These are phyloP conservation scores for Gallinago undulata DNA, from an alignment of 2,113 vertebrate species.

Conservation along the genomic window DNA sequence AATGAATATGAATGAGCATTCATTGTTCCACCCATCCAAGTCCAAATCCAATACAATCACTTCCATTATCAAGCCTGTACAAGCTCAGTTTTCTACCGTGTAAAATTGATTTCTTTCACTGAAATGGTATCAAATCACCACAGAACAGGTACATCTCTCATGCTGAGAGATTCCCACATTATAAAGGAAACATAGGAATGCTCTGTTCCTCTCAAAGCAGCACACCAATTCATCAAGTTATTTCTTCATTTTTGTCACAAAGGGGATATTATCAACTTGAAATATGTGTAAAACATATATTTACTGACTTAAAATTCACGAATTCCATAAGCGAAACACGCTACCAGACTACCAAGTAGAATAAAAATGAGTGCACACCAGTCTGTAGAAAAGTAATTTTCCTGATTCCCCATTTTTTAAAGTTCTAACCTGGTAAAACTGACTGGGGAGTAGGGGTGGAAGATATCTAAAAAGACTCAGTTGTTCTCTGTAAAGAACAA, in stretches of 20 bases:
- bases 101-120: not conserved
- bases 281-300: not conserved
- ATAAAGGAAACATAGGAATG: not conserved
- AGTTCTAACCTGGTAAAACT: not conserved
- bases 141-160: not conserved
- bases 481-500: not conserved
- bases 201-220: not conserved
- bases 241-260: not conserved
- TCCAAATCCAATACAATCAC: not conserved
- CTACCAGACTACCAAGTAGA: not conserved
- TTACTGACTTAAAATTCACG: not conserved
- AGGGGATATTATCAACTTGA: not conserved
- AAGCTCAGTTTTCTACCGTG: not conserved
- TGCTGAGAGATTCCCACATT: accelerated
- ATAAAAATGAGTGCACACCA: not conserved
- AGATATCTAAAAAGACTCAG: not conserved
- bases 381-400: not conserved
- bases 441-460: not conserved
- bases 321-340: not conserved
- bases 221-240: not conserved
- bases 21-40: not conserved
- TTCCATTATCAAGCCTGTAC: not conserved
- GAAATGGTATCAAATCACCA: not conserved
- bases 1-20: not conserved
- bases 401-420: not conserved